Conservation (phyloP, 1,140 invertebrate genomes). For the Scaptomyza pallida region DNA sequence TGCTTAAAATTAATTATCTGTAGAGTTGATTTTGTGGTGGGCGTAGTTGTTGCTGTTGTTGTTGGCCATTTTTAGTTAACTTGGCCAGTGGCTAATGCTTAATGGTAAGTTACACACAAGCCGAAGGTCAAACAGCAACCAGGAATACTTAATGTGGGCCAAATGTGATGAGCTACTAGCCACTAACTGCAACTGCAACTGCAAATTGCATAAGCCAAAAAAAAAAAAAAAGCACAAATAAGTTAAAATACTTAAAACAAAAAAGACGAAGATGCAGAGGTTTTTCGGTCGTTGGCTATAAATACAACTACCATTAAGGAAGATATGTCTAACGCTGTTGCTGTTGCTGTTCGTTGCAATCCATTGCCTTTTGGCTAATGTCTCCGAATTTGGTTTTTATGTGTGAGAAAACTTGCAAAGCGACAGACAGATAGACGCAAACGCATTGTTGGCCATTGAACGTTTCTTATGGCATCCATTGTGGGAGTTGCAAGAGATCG, state of each 20-base stretch:
- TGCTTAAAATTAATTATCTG: constrained; percentile 72
- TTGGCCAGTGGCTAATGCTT: background rate
- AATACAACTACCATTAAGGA: constrained; percentile 60
- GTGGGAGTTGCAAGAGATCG: constrained; percentile 59
- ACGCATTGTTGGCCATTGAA: constrained; percentile 60
- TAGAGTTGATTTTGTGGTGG: constrained; percentile 27
- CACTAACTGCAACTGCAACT: constrained; percentile 40
- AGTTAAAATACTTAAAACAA: too few species aligned
- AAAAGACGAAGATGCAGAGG: too few species aligned
- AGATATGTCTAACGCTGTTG: constrained; percentile 52
- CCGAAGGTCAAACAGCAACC: constrained; percentile 55
- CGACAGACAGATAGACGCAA: background rate
- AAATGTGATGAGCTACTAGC: constrained; percentile 55
- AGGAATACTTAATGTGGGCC: constrained; percentile 59
- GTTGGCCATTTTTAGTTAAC: constrained; percentile 52
- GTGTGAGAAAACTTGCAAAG: constrained; percentile 64
- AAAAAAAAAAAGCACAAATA: constrained; percentile 20
- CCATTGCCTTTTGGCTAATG: constrained; percentile 64
- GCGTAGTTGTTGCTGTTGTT: constrained; percentile 16
- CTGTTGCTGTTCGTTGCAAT: constrained; percentile 52
- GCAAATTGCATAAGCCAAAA: constrained; percentile 56
- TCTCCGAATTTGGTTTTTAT: constrained; percentile 72
- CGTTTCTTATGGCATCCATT: constrained; percentile 70
- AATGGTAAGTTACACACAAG: background rate
- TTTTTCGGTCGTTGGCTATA: background rate